Conservation (phyloP, 2,888 invertebrate genomes). For the Abrostola triplasia region DNA sequence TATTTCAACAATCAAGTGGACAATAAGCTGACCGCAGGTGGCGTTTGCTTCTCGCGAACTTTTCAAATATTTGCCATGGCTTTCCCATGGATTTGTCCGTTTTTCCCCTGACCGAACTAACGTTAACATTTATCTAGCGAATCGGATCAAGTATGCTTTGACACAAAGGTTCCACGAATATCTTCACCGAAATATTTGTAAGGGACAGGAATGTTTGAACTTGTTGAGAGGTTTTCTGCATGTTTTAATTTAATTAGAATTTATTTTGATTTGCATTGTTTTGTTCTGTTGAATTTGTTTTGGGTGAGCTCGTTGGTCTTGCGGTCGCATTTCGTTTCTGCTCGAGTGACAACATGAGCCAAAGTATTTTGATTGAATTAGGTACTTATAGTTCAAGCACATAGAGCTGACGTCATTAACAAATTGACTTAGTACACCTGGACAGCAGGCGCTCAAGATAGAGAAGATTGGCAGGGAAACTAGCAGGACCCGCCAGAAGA, state of each 20-base stretch:
- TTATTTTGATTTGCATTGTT: constrained; percentile 31
- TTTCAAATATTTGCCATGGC: constrained; percentile 86
- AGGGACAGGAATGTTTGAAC: constrained; percentile 58
- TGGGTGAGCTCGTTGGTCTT: too few species aligned
- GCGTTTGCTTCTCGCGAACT: constrained; percentile 72
- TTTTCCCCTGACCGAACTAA: constrained; percentile 75
- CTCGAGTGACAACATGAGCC: too few species aligned
- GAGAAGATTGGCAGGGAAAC: too few species aligned
- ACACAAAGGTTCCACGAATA: constrained; percentile 72
- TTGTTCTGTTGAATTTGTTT: constrained; percentile 15
- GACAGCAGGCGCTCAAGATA: too few species aligned
- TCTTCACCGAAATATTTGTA: constrained; percentile 75
- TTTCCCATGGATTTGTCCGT: constrained; percentile 80
- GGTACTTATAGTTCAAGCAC: too few species aligned
- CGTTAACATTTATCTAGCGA: constrained; percentile 82
- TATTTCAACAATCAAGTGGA: constrained; percentile 68
- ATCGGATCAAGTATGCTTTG: constrained; percentile 87
- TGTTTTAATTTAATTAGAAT: constrained; percentile 53
- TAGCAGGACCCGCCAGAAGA: too few species aligned
- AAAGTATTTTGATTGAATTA: too few species aligned
- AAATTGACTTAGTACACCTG: too few species aligned
- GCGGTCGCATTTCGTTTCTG: too few species aligned
- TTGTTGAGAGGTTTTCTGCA: constrained; percentile 32
- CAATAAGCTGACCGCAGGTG: constrained; percentile 85
- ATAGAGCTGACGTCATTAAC: too few species aligned